Evolutionary conservation across 2,888 invertebrate genomes (phyloP), one percentile per base, ranked within the genome.

Genomic region (Apamea monoglypha): DNA sequence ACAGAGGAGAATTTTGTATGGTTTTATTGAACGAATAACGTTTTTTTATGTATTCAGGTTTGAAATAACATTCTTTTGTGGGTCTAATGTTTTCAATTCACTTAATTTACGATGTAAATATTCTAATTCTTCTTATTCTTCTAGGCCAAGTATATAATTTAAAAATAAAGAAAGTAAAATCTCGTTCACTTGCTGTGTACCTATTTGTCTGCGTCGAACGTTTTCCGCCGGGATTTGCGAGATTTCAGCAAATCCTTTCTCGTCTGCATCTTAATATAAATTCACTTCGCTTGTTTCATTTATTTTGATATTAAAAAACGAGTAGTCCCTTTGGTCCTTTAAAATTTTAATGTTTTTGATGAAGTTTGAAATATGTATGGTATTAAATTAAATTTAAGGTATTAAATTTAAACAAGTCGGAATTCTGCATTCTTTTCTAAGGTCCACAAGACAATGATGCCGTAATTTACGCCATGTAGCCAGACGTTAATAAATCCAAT

Each of bases 201-300:
- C 36, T n/a, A 71, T 84, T 83, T 64, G 74, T 83, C 67, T 74
- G 18, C 29, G 70, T 71, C n/a, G 29, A 71, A 61, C 67, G 44
- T 64, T 74, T 72, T 72, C 84, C 71, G 0, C 18, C 0, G 84
- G 74, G 80, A 84, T 74, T 79, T 50, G 21, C n/a, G 64, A 78
- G 84, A 74, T 74, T 87, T 79, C 64, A 47, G 36, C 67, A 84
- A 84, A 84, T 72, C 74, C 47, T 74, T 64, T 53, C 50, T 32
- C 59, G 72, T 53, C 21, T 80, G 84, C 74, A 84, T 72, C 36
- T 71, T 64, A 71, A 59, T 84, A 53, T 74, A 74, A 59, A 87
- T 74, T 47, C 71, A 71, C 47, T 71, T 70, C 12, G 14, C n/a
- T 64, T 59, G n/a, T 56, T 70, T 69, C 18, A 47, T 72, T 50